A percentile compares a stretch with the other conserved stretches of the same genome.
Conservation (phyloP, 2,797 vertebrate genomes). For the Pagetopsis macropterus region DNA sequence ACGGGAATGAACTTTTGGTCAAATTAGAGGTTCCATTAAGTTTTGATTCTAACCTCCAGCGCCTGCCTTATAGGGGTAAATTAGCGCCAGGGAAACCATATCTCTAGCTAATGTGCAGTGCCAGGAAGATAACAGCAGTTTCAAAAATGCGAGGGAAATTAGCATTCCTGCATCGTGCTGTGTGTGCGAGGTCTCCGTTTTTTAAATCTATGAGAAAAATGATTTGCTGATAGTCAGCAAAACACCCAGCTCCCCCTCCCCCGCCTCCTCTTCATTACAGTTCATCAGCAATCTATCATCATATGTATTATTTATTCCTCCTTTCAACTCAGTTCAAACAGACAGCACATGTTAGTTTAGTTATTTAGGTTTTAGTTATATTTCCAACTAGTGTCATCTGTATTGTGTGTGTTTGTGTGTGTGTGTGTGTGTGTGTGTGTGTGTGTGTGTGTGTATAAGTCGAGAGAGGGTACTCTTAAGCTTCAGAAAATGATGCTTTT, state of each 20-base stretch:
- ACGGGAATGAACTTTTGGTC: conserved; percentile 71
- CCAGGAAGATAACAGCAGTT: conserved; percentile 70
- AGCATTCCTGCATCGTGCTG: conserved; percentile 60
- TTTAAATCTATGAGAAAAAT: conserved; percentile 69
- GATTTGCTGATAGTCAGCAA: conserved; percentile 71
- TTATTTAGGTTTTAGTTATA: conserved; percentile 57
- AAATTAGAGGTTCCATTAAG: conserved; percentile 70
- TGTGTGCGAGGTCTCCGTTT: conserved; percentile 60
- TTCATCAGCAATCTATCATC: conserved; percentile 81
- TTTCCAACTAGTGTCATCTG: conserved; percentile 46
- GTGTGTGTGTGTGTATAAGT: not conserved
- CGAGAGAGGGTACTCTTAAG: conserved; percentile 16
- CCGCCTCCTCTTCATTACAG: conserved; percentile 76
- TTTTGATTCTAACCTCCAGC: conserved; percentile 63
- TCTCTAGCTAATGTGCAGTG: conserved; percentile 70
- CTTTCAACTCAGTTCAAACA: conserved; percentile 60
- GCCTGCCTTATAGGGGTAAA: conserved; percentile 47
- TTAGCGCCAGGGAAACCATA: conserved; percentile 68
- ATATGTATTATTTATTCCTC: conserved; percentile 79
- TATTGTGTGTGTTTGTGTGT: conserved; percentile 27
- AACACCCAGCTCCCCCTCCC: conserved; percentile 20
- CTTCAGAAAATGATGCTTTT: conserved; percentile 50
- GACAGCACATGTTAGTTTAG: conserved; percentile 54
- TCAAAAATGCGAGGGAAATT: conserved; percentile 75
- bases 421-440: too few species aligned